phyloP scores from a whole-genome alignment of 2,797 vertebrate genomes.

The Petrocephalus schoutedeni region DNA sequence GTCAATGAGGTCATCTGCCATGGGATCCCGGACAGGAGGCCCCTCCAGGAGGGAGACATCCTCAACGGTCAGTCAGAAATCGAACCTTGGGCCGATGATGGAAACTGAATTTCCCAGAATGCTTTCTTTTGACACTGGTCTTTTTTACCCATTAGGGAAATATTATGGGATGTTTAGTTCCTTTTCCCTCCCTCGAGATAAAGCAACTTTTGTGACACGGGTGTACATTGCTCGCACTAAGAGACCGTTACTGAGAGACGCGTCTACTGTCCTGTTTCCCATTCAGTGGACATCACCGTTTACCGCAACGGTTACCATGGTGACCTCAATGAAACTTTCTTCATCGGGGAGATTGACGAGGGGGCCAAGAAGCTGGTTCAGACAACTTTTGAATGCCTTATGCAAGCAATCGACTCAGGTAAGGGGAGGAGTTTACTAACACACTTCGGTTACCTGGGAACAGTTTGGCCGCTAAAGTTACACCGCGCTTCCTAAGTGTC shows the following conservation, averaged over 20 bases:
- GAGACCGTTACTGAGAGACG: not conserved
- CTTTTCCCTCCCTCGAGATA: not conserved
- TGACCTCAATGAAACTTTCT: constrained; percentile 97
- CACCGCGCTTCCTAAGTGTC: not conserved
- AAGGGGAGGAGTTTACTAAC: constrained; percentile 13
- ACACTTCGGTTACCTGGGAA: not conserved
- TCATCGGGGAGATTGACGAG: constrained; percentile 89
- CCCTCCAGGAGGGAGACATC: constrained; percentile 89
- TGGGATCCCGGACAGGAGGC: constrained; percentile 92
- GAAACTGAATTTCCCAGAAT: not conserved
- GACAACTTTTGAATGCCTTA: constrained; percentile 95
- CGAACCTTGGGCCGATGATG: not conserved
- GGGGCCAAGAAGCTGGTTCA: constrained; percentile 84
- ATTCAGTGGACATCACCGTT: constrained; percentile 94
- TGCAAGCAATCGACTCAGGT: constrained; percentile 98
- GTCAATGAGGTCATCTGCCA: constrained; percentile 99
- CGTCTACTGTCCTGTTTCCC: constrained; percentile 11
- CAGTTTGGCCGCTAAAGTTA: not conserved
- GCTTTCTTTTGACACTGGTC: not conserved
- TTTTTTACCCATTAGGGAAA: not conserved
- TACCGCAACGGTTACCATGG: constrained; percentile 96
- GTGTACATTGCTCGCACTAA: not conserved
- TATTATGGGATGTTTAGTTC: not conserved
- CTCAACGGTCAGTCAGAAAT: constrained; percentile 74
- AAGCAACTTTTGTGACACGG: not conserved